phyloP scores from a whole-genome alignment of 2,888 invertebrate species.

The Prosopocoilus inquinatus region DNA sequence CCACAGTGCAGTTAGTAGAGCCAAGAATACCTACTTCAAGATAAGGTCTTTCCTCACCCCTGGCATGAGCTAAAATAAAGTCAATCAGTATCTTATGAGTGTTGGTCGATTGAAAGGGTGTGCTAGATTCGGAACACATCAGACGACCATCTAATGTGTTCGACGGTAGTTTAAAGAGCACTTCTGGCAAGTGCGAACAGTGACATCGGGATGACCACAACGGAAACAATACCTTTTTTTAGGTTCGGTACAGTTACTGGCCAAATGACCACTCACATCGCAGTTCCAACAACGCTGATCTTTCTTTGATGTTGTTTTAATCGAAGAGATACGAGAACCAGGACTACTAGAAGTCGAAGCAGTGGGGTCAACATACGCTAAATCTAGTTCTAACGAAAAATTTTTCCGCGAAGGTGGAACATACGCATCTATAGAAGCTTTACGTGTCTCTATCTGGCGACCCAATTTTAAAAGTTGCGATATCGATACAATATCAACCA shows the following conservation, averaged over 20 bases:
- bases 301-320: too few relatives aligned
- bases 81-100: background rate
- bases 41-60: constrained; percentile 9
- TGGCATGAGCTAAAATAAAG: constrained; percentile 1
- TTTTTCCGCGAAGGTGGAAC: background rate
- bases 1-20: constrained; percentile 1
- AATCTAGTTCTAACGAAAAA: constrained; percentile 6
- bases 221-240: too few relatives aligned
- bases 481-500: constrained; percentile 3
- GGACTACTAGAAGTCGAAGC: too few relatives aligned
- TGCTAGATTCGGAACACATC: too few relatives aligned
- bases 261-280: too few relatives aligned
- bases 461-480: background rate
- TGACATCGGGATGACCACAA: background rate
- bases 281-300: too few relatives aligned
- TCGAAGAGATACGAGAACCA: too few relatives aligned
- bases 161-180: too few relatives aligned
- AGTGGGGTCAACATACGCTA: constrained; percentile 6
- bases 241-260: too few relatives aligned
- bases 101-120: too few relatives aligned
- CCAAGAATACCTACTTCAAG: constrained; percentile 16
- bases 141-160: too few relatives aligned
- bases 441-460: background rate
- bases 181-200: too few relatives aligned
- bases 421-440: background rate